Evolutionary conservation across 2,888 invertebrate species (phyloP).

Genomic region (Heliconius ismenius): DNA sequence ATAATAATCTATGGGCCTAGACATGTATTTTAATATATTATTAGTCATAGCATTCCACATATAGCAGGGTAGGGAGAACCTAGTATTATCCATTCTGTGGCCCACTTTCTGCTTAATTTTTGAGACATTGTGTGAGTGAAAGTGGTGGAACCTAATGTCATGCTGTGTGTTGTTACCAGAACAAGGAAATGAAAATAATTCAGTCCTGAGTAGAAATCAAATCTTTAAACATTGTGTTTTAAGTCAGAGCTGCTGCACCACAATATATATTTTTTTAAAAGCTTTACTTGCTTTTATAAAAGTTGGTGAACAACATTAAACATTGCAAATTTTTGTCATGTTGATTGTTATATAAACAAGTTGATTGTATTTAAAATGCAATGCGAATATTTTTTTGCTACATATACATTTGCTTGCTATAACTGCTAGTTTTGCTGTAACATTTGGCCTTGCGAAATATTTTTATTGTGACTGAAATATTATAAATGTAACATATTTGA

Average conservation of each 20-base stretch:
- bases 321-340: background rate
- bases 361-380: background rate
- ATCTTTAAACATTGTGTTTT: no score
- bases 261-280: background rate
- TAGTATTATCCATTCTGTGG: background rate
- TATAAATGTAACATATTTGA: background rate
- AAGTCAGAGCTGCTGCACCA: background rate
- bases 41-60: background rate
- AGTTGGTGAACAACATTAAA: background rate
- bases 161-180: no score
- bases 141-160: no score
- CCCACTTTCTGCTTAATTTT: background rate
- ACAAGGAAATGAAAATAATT: background rate
- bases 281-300: background rate
- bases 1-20: slow-evolving; percentile 10
- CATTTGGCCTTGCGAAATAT: slow-evolving; percentile 12
- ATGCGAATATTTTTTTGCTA: slow-evolving; percentile 15
- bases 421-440: background rate
- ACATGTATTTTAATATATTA: background rate
- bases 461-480: background rate
- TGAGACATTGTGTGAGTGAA: no score
- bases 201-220: no score
- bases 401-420: background rate
- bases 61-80: background rate
- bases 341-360: background rate